phyloP scores from a whole-genome alignment of 2,113 vertebrate species.

The Rhinoptilus africanus region DNA sequence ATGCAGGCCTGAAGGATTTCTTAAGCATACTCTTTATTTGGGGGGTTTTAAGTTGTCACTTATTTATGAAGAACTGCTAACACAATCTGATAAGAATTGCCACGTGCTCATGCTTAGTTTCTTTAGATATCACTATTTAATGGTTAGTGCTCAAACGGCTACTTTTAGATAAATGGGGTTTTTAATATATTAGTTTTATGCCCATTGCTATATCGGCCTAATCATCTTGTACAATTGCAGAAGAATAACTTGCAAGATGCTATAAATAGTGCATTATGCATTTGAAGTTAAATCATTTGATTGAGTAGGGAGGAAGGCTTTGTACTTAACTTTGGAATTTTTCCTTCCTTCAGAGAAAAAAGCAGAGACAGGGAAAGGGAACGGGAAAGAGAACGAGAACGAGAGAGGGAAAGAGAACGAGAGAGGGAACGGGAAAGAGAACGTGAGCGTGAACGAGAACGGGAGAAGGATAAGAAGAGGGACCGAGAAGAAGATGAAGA shows the following conservation, averaged over 20 bases:
- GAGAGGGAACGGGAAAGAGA: constrained; percentile 84
- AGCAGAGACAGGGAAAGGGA: constrained; percentile 82
- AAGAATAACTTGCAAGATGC: neutral
- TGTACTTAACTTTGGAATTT: neutral
- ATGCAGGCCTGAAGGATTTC: neutral
- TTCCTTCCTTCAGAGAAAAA: constrained; percentile 74
- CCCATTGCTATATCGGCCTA: neutral
- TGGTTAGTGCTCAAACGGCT: neutral
- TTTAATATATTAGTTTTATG: neutral
- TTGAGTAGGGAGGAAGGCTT: neutral
- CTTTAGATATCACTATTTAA: neutral
- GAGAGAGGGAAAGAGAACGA: constrained; percentile 78
- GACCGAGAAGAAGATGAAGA: constrained; percentile 95
- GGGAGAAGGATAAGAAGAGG: constrained; percentile 93
- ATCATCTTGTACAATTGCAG: neutral
- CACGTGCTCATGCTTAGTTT: neutral
- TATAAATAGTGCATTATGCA: neutral
- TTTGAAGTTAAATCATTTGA: neutral
- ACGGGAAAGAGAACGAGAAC: constrained; percentile 80
- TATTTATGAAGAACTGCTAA: neutral
- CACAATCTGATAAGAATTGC: neutral
- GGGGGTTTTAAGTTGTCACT: neutral
- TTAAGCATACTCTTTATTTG: neutral
- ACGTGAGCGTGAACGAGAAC: constrained; percentile 87
- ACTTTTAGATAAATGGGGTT: neutral